phyloP scores from a whole-genome alignment of 2,797 vertebrate genomes.

The Sebastiscus tertius region DNA sequence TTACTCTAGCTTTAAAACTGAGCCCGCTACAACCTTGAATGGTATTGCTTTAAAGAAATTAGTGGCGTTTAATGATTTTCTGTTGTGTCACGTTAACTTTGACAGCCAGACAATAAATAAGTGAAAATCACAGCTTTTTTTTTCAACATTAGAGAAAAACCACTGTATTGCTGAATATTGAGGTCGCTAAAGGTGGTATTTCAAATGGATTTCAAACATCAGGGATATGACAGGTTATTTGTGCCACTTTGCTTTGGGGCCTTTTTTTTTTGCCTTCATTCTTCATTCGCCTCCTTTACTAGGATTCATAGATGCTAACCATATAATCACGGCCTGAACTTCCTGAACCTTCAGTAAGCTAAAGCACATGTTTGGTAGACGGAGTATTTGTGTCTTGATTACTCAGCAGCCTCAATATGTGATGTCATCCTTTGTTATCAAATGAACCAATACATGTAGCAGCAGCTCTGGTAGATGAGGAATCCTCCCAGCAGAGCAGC shows the following conservation, averaged over 20 bases:
- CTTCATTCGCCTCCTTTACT: not conserved
- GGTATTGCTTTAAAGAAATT: too few relatives aligned
- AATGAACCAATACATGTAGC: not conserved
- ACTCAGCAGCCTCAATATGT: not conserved
- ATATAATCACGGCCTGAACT: not conserved
- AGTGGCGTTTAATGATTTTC: too few relatives aligned
- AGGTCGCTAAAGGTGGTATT: too few relatives aligned
- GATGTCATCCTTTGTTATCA: not conserved
- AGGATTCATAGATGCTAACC: not conserved
- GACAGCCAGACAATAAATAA: too few relatives aligned
- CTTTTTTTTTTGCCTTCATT: not conserved
- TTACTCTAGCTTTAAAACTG: too few relatives aligned
- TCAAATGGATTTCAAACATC: not conserved
- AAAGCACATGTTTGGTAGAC: not conserved
- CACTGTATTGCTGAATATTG: too few relatives aligned
- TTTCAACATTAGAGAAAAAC: too few relatives aligned
- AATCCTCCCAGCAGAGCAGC: not conserved
- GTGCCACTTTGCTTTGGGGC: too few relatives aligned
- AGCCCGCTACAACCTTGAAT: too few relatives aligned
- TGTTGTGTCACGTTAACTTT: too few relatives aligned
- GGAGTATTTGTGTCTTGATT: not conserved
- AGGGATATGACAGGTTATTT: not conserved
- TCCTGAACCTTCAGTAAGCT: not conserved
- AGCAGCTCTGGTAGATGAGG: not conserved
- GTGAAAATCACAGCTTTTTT: too few relatives aligned